phyloP scores from a whole-genome alignment of 2,888 invertebrate genomes.

The Amiota mariae region DNA sequence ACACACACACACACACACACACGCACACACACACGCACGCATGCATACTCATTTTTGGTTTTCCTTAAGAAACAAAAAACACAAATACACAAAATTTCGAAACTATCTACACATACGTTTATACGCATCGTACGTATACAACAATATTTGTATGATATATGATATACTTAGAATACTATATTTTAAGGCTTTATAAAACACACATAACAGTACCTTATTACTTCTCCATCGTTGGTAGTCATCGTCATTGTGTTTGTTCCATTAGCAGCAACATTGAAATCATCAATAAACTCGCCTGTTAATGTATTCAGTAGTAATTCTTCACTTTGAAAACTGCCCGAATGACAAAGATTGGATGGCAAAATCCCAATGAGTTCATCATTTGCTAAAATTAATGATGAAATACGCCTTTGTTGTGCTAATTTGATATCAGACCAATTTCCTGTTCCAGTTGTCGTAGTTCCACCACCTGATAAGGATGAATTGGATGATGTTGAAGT shows the following conservation, averaged over 20 bases:
- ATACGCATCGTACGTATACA: no score
- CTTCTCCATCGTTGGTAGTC: conserved; percentile 31
- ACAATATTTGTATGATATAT: background rate
- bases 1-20: background rate
- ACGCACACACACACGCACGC: background rate
- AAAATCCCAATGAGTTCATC: conserved; percentile 32
- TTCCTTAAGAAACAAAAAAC: no score
- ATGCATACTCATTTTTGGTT: no score
- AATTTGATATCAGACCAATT: background rate
- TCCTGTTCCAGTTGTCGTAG: conserved; percentile 26
- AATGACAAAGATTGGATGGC: conserved; percentile 46
- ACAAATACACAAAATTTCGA: no score
- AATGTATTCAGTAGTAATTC: conserved; percentile 57
- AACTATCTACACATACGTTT: no score
- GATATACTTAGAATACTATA: conserved; percentile 22
- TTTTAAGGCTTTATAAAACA: background rate
- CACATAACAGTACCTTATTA: conserved; percentile 39
- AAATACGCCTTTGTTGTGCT: conserved; percentile 23
- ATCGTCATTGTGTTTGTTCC: conserved; percentile 38
- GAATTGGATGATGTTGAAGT: conserved; percentile 35
- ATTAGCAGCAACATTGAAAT: conserved; percentile 24
- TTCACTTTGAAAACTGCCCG: conserved; percentile 62
- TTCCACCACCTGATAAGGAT: conserved; percentile 8
- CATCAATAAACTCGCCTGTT: conserved; percentile 44
- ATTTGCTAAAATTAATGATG: conserved; percentile 37